Evolutionary conservation across 2,797 vertebrate species (phyloP).

Genomic region (Paramormyrops hopkinsi): DNA sequence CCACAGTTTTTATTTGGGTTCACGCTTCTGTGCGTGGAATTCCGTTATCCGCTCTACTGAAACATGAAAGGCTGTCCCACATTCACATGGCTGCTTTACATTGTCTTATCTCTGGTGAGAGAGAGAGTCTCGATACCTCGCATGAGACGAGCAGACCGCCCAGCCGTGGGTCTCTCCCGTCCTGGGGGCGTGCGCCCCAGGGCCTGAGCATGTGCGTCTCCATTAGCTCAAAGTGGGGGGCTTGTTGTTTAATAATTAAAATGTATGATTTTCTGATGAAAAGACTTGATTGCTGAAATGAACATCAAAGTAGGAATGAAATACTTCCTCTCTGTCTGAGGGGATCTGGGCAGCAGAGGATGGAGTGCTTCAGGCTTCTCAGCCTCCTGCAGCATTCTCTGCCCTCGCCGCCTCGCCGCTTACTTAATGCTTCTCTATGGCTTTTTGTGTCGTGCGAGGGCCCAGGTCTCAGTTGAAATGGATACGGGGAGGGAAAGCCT

Average conservation of each 20-base stretch:
- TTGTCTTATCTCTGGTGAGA: neutral
- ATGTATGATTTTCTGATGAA: conserved; percentile 16
- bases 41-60: neutral
- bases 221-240: conserved; percentile 50
- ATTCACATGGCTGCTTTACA: neutral
- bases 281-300: conserved; percentile 27
- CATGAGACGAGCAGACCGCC: neutral
- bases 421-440: neutral
- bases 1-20: neutral
- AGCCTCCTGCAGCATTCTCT: conserved; percentile 24
- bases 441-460: neutral
- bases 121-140: neutral
- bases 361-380: conserved; percentile 28
- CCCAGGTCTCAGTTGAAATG: neutral
- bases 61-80: neutral
- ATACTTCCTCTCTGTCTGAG: conserved; percentile 25
- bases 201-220: neutral
- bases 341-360: neutral
- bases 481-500: neutral
- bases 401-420: neutral
- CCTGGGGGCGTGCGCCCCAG: no score
- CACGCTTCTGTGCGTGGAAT: neutral
- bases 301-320: conserved; percentile 37
- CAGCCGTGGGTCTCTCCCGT: neutral
- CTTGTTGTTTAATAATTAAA: conserved; percentile 35